Base-by-base conservation (phyloP, 1,140 invertebrate species). In the Ceratina australensis region DNA sequence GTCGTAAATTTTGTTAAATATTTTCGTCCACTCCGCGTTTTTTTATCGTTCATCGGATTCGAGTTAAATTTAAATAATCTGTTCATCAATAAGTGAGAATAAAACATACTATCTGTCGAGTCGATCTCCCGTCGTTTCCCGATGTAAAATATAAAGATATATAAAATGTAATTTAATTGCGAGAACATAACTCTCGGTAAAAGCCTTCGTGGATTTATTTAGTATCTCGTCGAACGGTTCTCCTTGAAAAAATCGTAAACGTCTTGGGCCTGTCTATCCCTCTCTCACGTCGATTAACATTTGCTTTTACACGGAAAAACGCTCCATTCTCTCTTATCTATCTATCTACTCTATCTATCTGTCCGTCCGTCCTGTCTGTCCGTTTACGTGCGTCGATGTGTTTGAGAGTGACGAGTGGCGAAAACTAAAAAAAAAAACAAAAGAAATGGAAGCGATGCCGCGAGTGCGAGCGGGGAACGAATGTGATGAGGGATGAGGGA, bases 201-300 rank as follows among this genome's bases (percentile, higher is more conserved):
- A 67, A 57, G 18, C n/a, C 10, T 49, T n/a, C 52, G 57, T 75
- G 33, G 33, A 33, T 33, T 33, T 33, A 33, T 33, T 33, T 33
- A 7, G 7, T 33, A 75, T 75, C 63, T 63, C n/a, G 28, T 56
- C 28, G 49, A 24, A 78, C 71, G 52, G 24, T 69, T 80, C 67
- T 49, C 73, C 66, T 67, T n/a, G 7, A 66, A 81, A 75, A 81
- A 86, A n/a, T 80, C 56, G 67, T 84, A 80, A 72, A 77, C 49
- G 56, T 72, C 64, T 79, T 12, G n/a, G n/a, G 10, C 12, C 12
- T 8, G 7, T 3, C 20, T 10, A 0, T 60, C 18, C 33, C 12
- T 22, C 33, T 22, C 22, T 68, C 26, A 3, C 33, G 7, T 42
- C 33, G 33, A 42, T 67, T n/a, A 52, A 26, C n/a, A 42, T n/a